Conservation (phyloP, 2,113 vertebrate genomes). For the Oophaga pumilio region DNA sequence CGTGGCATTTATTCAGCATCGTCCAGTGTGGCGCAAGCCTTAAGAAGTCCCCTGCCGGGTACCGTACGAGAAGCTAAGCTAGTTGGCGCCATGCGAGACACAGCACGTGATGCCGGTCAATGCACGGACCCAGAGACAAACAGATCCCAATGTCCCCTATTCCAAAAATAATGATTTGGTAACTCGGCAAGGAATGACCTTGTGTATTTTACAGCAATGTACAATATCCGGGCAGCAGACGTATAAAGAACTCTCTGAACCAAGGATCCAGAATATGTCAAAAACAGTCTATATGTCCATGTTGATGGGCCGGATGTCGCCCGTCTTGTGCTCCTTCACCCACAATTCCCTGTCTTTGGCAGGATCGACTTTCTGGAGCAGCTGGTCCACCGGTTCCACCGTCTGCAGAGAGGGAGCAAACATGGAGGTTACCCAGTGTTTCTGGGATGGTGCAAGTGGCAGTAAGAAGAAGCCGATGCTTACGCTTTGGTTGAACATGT, state of each 20-base stretch:
- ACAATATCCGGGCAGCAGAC: not conserved
- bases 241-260: not conserved
- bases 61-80: not conserved
- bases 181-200: not conserved
- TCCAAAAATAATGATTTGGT: slow-evolving; percentile 13
- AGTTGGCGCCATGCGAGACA: not conserved
- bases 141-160: not conserved
- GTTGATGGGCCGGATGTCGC: slow-evolving; percentile 90
- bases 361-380: slow-evolving; percentile 92
- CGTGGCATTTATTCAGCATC: not conserved
- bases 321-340: slow-evolving; percentile 95
- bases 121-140: not conserved
- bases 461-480: slow-evolving; percentile 64
- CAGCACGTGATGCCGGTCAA: not conserved
- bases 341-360: slow-evolving; percentile 92
- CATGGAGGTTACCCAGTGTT: not conserved
- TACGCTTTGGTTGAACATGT: slow-evolving; percentile 99
- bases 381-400: slow-evolving; percentile 94
- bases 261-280: not conserved
- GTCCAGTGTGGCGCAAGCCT: slow-evolving; percentile 2
- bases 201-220: slow-evolving; percentile 42
- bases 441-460: not conserved
- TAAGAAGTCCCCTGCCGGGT: not conserved
- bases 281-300: slow-evolving; percentile 85
- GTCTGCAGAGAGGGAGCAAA: slow-evolving; percentile 76